Evolutionary conservation across 2,113 vertebrate species (phyloP).

Genomic region (Myanophis thanlyinensis): DNA sequence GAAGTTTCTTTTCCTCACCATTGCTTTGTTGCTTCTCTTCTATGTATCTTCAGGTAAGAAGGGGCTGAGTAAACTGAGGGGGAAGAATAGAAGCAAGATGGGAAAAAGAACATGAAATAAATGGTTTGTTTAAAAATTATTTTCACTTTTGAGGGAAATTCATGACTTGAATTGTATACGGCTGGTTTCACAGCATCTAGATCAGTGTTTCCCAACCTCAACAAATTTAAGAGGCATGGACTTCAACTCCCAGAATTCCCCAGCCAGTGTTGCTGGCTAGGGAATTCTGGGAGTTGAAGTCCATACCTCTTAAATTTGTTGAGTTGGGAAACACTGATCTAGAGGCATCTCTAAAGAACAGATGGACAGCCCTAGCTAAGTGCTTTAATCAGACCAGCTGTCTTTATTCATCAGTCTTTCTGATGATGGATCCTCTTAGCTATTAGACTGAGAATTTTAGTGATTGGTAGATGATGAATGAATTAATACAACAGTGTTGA

Average conservation of each 20-base stretch:
- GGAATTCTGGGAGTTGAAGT: no score
- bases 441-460: not conserved
- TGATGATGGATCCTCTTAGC: not conserved
- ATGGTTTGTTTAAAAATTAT: not conserved
- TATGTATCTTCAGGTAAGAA: not conserved
- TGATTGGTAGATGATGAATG: not conserved
- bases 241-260: no score
- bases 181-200: not conserved
- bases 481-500: not conserved
- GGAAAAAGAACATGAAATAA: not conserved
- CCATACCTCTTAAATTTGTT: no score
- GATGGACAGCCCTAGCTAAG: not conserved
- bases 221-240: no score
- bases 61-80: not conserved
- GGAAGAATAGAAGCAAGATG: no score
- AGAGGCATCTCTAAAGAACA: not conserved
- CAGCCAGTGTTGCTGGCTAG: no score
- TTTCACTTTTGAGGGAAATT: not conserved
- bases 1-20: not conserved
- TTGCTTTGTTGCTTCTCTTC: not conserved
- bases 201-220: no score
- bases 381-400: not conserved
- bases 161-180: not conserved
- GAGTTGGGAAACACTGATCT: no score
- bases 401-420: not conserved